Base-by-base conservation (phyloP, 2,888 invertebrate genomes). In the Pachymerium ferrugineum region DNA sequence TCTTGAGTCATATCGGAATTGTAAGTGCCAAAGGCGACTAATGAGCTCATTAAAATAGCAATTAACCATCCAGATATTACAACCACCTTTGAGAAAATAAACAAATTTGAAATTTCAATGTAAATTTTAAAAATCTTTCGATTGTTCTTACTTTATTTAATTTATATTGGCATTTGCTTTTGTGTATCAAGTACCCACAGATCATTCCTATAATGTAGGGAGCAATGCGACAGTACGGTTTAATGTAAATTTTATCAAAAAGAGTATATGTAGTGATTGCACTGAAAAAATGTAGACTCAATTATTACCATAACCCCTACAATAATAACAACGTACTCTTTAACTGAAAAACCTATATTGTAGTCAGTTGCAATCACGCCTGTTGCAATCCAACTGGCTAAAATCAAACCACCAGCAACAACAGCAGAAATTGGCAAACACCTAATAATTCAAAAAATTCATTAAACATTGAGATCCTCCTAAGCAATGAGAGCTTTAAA, bases 161-260 rank as follows among this genome's bases (percentile, higher is more conserved):
- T 78, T 83, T 85, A 28, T 89, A 84, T 77, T 88, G 88, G 77
- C 88, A 88, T 79, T 89, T 88, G 2, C 88, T 87, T 80, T 86
- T 88, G 81, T 89, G 89, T 35, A 92, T 82, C 74, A 88, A 85
- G 85, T 90, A 91, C 0, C 92, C 92, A 6, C 89, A 87, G 35
- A 88, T 83, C 86, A 92, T 91, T 75, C 92, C 92, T 72, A 92
- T 85, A 79, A 92, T 86, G 81, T 92, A 92, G 10, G 92, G 89
- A 8, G 91, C 91, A 29, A 91, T 88, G 79, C 92, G 86, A 76
- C 90, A 87, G 92, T 92, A 92, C 8, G 92, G 92, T 79, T 92
- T 92, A 82, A 92, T 91, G 81, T 92, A 92, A 6, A 92, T 84
- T 77, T 90, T 71, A 22, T 71, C 38, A 35, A 71, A 71, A 38